Base-by-base conservation (phyloP, 2,113 vertebrate species). In the Phocoena phocoena region DNA sequence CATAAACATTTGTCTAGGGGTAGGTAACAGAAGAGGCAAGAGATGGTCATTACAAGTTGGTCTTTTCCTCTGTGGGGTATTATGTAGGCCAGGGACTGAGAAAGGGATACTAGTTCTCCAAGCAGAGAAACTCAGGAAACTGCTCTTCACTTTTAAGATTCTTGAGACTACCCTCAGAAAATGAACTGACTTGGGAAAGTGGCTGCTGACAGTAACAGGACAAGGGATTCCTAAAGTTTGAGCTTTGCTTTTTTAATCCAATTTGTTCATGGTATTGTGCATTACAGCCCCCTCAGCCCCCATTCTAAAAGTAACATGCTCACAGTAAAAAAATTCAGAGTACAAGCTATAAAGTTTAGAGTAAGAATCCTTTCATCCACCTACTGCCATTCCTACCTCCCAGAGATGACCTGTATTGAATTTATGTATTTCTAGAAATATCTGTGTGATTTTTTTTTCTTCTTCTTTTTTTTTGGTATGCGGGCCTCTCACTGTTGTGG, bases 1-100 rank as follows among this genome's bases (percentile, higher is more conserved):
- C 99, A 99, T 99, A 99, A 98, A 99, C 99, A 99, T 99, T 99
- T 99, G 99, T 99, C 99, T 99, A 99, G 98, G 98, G 98, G 98
- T 96, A 90, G 98, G 98, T 98, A 98, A 99, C 97, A 99, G 98
- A 99, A 99, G 98, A 99, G 98, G 98, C 99, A 99, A 98, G 98
- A 99, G 98, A 89, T 98, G 98, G 98, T 98, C 97, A 98, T 99
- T 99, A 98, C 97, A 97, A 98, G 98, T 98, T 23, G 41, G 15
- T 98, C 95, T 93, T 98, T 97, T 98, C 73, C 31, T 73, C 60
- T 63, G 28, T 14, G 47, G 62, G 31, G n/a, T 21, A 98, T 98
- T 97, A 98, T 96, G 98, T 97, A 98, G 97, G 98, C 98, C 98
- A 98, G 97, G 93, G 98, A 98, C 97, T 98, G 98, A 98, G 98